Conservation (phyloP, 2,888 invertebrate genomes). For the Neoascia interrupta region DNA sequence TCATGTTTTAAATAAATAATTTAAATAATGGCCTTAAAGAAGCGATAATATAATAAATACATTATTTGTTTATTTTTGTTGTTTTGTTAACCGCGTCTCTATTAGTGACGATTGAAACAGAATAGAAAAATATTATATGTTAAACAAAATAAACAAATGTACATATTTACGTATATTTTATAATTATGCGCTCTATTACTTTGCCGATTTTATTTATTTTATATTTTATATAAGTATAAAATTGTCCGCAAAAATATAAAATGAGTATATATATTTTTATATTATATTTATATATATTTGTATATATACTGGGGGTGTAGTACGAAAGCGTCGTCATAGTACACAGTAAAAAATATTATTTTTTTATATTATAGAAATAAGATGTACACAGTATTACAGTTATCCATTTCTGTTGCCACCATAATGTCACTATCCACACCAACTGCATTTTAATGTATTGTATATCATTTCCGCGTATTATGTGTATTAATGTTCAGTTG, state of each 20-base stretch:
- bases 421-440: constrained; percentile 20
- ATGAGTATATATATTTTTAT: constrained; percentile 73
- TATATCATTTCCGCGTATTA: constrained; percentile 41
- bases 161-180: constrained; percentile 64
- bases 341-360: constrained; percentile 71
- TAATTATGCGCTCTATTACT: constrained; percentile 62
- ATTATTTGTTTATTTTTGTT: constrained; percentile 31
- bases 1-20: constrained; percentile 50
- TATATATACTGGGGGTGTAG: constrained; percentile 54
- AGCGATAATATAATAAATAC: constrained; percentile 55
- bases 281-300: constrained; percentile 50
- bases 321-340: constrained; percentile 69
- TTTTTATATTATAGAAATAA: constrained; percentile 68
- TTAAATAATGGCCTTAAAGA: constrained; percentile 61
- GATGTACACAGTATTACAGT: constrained; percentile 67
- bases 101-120: constrained; percentile 7
- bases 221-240: constrained; percentile 71
- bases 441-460: constrained; percentile 22
- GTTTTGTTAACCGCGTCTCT: constrained; percentile 36
- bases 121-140: constrained; percentile 22
- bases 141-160: constrained; percentile 40
- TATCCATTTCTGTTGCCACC: constrained; percentile 60
- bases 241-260: constrained; percentile 78
- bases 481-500: not conserved
- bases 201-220: constrained; percentile 51